Conservation (phyloP, 2,888 invertebrate genomes). For the Metellina segmentata region DNA sequence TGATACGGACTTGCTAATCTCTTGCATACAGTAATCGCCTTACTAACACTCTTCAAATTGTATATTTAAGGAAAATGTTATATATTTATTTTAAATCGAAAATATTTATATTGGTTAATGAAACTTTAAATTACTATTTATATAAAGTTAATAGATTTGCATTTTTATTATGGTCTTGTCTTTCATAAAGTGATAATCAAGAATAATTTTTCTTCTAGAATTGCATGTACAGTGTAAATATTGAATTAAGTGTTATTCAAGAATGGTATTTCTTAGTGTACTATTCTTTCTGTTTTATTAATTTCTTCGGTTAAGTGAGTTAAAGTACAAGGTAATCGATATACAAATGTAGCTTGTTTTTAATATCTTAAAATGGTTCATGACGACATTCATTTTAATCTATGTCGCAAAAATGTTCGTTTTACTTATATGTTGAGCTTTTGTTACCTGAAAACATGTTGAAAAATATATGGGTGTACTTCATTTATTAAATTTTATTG, state of each 20-base stretch:
- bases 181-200: conserved; percentile 46
- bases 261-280: conserved; percentile 17
- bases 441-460: too few relatives aligned
- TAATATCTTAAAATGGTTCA: too few relatives aligned
- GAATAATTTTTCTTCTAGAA: conserved; percentile 46
- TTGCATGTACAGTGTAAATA: conserved; percentile 63
- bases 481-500: too few relatives aligned
- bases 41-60: conserved; percentile 18
- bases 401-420: too few relatives aligned
- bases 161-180: neutral
- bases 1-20: neutral
- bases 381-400: too few relatives aligned
- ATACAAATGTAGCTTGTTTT: too few relatives aligned
- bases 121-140: neutral
- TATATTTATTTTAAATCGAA: conserved; percentile 7
- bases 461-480: too few relatives aligned
- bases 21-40: neutral
- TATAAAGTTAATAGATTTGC: neutral
- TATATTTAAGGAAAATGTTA: neutral
- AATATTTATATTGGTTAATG: conserved; percentile 11
- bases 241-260: conserved; percentile 39
- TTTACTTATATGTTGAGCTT: too few relatives aligned
- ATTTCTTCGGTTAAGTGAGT: neutral
- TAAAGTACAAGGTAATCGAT: neutral
- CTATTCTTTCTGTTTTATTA: neutral